A percentile compares a stretch with the other conserved stretches of the same genome.
These are phyloP conservation scores for Corella eumyota DNA, from an alignment of 23 tunicate species.

Conservation along the genomic window DNA sequence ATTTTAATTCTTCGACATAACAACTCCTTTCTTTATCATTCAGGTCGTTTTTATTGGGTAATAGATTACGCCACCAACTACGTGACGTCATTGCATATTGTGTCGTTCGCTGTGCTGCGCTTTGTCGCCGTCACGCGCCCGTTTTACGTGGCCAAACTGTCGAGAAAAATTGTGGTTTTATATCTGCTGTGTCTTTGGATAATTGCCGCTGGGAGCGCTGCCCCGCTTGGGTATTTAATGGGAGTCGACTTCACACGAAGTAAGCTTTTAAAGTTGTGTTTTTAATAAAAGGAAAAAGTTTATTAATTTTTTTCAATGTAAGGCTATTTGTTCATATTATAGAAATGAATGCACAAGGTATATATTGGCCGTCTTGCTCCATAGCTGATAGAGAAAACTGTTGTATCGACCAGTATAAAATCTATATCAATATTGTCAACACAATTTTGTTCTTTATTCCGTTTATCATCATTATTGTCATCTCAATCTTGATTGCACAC, in stretches of 20 bases:
- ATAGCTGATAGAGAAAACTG: background rate
- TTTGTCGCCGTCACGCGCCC: slow-evolving; percentile 33
- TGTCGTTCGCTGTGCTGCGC: slow-evolving; percentile 43
- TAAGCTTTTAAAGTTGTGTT: too few relatives aligned
- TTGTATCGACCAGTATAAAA: background rate
- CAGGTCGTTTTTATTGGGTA: slow-evolving; percentile 74
- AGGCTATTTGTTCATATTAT: too few relatives aligned
- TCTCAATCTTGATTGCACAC: background rate
- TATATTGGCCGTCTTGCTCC: slow-evolving; percentile 1
- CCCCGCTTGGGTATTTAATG: slow-evolving; percentile 22
- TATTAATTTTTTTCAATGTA: too few relatives aligned
- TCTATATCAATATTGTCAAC: background rate
- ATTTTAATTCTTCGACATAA: too few relatives aligned
- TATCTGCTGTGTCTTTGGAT: slow-evolving; percentile 13
- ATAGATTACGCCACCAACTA: slow-evolving; percentile 59
- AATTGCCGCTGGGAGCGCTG: slow-evolving; percentile 4
- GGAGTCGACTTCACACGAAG: slow-evolving; percentile 23
- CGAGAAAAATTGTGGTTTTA: slow-evolving; percentile 3
- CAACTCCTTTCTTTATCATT: background rate
- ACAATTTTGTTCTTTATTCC: background rate
- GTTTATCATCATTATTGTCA: background rate
- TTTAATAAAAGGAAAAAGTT: too few relatives aligned
- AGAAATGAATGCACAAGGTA: too few relatives aligned
- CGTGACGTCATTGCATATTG: slow-evolving; percentile 51
- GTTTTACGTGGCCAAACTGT: slow-evolving; percentile 9